Conservation (phyloP, 2,888 invertebrate species). For the Mesoligia furuncula region DNA sequence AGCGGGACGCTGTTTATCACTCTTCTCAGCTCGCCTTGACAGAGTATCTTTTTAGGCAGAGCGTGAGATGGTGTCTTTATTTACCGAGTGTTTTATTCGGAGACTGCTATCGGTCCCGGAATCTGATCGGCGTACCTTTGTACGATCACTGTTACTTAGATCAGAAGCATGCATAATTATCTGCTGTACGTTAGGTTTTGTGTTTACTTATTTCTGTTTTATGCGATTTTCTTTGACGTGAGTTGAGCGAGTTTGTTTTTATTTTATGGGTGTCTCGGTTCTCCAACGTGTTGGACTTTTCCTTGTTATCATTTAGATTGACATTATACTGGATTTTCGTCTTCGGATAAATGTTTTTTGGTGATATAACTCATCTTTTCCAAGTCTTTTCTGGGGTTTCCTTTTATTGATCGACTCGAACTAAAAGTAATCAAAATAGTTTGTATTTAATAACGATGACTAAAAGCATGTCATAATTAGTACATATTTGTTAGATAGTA, state of each 20-base stretch:
- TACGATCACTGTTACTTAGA: conserved; percentile 24
- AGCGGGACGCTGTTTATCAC: conserved; percentile 40
- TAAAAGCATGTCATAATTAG: background rate
- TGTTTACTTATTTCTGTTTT: conserved; percentile 39
- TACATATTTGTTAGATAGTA: conserved; percentile 5
- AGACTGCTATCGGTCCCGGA: conserved; percentile 52
- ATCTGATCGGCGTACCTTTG: conserved; percentile 49
- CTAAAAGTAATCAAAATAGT: conserved; percentile 57
- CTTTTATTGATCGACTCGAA: conserved; percentile 58
- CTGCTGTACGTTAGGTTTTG: conserved; percentile 29
- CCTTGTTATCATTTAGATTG: conserved; percentile 67
- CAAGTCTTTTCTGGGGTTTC: conserved; percentile 43
- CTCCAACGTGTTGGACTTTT: conserved; percentile 44
- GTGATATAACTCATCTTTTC: conserved; percentile 31
- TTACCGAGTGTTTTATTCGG: conserved; percentile 54
- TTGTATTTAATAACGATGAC: conserved; percentile 26
- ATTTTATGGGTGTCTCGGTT: conserved; percentile 33
- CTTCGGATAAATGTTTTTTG: conserved; percentile 61
- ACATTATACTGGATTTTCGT: conserved; percentile 72
- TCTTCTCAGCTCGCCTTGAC: conserved; percentile 51
- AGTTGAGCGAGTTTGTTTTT: conserved; percentile 31
- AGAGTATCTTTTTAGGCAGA: conserved; percentile 53
- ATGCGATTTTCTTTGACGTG: conserved; percentile 41
- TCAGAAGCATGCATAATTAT: conserved; percentile 28
- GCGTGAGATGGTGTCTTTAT: conserved; percentile 60